Conservation (phyloP, 1,140 invertebrate species). For the Aphidius ervi region DNA sequence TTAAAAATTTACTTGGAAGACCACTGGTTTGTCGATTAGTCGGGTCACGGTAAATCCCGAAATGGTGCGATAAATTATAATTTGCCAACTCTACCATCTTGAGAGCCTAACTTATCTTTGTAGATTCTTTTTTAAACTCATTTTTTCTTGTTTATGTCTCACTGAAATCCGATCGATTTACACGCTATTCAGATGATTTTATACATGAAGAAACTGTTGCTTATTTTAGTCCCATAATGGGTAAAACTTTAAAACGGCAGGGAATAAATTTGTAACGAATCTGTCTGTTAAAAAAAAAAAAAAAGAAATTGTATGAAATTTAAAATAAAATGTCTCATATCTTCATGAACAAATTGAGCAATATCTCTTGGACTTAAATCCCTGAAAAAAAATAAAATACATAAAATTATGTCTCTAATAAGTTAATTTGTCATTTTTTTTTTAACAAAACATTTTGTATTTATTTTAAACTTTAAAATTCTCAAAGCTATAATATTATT, state of each 20-base stretch:
- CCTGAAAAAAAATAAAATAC: constrained; percentile 7
- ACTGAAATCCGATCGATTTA: constrained; percentile 16
- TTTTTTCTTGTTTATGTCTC: constrained; percentile 8
- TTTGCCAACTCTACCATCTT: constrained; percentile 25
- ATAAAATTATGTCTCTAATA: not conserved
- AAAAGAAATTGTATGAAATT: not conserved
- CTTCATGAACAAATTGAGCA: constrained; percentile 7
- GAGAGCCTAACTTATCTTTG: constrained; percentile 1
- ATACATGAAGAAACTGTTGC: too few relatives aligned
- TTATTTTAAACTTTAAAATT: not conserved
- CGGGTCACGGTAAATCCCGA: constrained; percentile 15
- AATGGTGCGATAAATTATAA: constrained; percentile 31
- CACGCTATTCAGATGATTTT: constrained; percentile 12
- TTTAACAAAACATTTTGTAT: too few relatives aligned
- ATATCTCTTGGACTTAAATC: not conserved
- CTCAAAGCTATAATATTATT: too few relatives aligned
- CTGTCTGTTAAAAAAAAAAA: constrained; percentile 13
- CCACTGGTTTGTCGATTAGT: constrained; percentile 30
- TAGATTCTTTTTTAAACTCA: not conserved
- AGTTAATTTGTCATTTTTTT: not conserved
- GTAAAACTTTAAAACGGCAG: not conserved
- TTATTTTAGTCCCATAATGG: not conserved
- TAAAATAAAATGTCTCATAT: constrained; percentile 5
- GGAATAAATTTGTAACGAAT: constrained; percentile 22
- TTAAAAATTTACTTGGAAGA: constrained; percentile 26